Conservation (phyloP, 2,888 invertebrate species). For the Xylota segnis region DNA sequence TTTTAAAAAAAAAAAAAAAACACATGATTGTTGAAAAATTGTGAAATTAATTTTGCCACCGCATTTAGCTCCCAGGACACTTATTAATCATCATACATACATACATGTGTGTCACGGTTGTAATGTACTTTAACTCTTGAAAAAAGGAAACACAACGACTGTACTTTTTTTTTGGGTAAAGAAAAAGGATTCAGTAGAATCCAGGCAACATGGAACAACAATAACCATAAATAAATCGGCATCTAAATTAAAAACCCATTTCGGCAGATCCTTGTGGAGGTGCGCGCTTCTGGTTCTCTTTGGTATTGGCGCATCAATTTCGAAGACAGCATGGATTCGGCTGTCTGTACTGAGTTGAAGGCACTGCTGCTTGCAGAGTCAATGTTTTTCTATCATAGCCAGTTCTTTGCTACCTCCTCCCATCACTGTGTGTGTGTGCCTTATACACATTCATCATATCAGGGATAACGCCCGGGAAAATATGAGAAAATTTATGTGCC, state of each 20-base stretch:
- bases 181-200: slow-evolving; percentile 21
- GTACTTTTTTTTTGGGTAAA: not conserved
- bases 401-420: not conserved
- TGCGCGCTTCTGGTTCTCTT: slow-evolving; percentile 31
- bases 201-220: slow-evolving; percentile 41
- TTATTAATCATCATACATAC: slow-evolving; percentile 60
- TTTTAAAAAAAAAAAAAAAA: not conserved
- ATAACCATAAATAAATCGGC: slow-evolving; percentile 69
- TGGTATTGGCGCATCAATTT: slow-evolving; percentile 56
- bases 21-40: slow-evolving; percentile 33
- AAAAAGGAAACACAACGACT: not conserved
- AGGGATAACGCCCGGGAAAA: slow-evolving; percentile 45
- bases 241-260: slow-evolving; percentile 69
- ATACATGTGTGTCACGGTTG: slow-evolving; percentile 10
- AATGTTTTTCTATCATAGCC: slow-evolving; percentile 22
- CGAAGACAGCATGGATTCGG: slow-evolving; percentile 60
- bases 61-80: slow-evolving; percentile 67
- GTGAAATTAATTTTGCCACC: slow-evolving; percentile 50
- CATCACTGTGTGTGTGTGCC: slow-evolving; percentile 22
- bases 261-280: slow-evolving; percentile 26
- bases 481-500: slow-evolving; percentile 38
- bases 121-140: slow-evolving; percentile 29
- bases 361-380: slow-evolving; percentile 8
- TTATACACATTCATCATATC: slow-evolving; percentile 61
- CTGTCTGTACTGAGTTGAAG: slow-evolving; percentile 34